Base-by-base conservation (phyloP, 1,140 invertebrate species). In the Heliconius eleuchia region DNA sequence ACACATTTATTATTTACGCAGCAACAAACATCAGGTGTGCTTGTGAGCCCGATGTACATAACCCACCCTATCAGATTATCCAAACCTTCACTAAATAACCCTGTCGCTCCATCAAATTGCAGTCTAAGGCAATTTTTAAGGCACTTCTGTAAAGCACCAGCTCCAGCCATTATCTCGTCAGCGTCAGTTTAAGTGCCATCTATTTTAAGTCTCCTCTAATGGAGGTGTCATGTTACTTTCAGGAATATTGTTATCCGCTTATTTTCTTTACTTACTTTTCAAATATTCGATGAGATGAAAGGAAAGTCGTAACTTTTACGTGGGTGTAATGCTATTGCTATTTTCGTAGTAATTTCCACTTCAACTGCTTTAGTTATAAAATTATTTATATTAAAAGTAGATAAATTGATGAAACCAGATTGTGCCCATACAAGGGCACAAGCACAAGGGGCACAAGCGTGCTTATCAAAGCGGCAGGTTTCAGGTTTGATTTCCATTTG, bases 161-260 rank as follows among this genome's bases (percentile, higher is more conserved):
- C 71, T 70, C 27, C 23, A 39, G 72, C 80, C 76, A 84, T 86
- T 86, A 82, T 85, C 75, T 81, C 80, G 78, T 80, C 80, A 81
- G 79, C 74, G 77, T 77, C 79, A 79, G 66, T 80, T 79, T 81
- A 73, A 82, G 80, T 83, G 83, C 80, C 80, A 81, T 85, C 85
- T 86, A 80, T 80, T 72, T 82, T 79, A 74, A 77, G 79, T 79
- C 73, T 46, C 27, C 76, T 76, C 82, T 87, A 88, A 88, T 88
- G 87, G 87, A 88, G 75, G 84, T 86, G 82, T 88, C 84, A 82
- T 86, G 83, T 88, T 86, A 82, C 84, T 39, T 71, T 87, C 80
- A 76, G 52, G 55, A 77, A 77, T 80, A 80, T 77, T 71, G 39
- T 78, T 37, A 73, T 73, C 52, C 57, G 34, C 55, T 78, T 66